phyloP scores from a whole-genome alignment of 1,140 invertebrate species.

The Homalodisca vitripennis region DNA sequence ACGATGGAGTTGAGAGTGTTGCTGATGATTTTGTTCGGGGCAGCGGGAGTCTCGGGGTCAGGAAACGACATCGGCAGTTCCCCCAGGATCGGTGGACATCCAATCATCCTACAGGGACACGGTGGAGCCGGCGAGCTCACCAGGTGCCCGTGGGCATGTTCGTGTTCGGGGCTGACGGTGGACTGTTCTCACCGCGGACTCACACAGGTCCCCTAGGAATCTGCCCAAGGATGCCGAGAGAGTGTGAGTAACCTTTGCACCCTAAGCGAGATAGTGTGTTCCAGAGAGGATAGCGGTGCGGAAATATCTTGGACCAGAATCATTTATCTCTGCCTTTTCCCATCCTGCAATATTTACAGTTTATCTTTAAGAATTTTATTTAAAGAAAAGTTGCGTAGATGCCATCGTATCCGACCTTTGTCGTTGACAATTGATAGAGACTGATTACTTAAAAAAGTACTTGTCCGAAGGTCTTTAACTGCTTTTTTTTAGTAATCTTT shows the following conservation, averaged over 20 bases:
- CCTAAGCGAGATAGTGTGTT: too few species aligned
- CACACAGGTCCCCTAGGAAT: conserved; percentile 73
- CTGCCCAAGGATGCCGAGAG: conserved; percentile 73
- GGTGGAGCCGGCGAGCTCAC: conserved; percentile 37
- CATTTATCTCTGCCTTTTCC: too few species aligned
- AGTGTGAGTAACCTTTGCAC: conserved; percentile 70
- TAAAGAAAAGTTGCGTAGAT: too few species aligned
- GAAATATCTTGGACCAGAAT: too few species aligned
- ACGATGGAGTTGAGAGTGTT: conserved; percentile 13
- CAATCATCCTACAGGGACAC: conserved; percentile 28
- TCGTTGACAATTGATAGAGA: too few species aligned
- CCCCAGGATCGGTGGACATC: conserved; percentile 34
- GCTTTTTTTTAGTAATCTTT: too few species aligned
- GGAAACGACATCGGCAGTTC: conserved; percentile 10
- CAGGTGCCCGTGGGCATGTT: conserved; percentile 75
- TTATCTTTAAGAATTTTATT: too few species aligned
- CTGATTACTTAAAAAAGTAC: too few species aligned
- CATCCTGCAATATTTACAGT: too few species aligned
- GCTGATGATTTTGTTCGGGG: neutral
- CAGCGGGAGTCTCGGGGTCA: neutral
- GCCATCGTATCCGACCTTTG: too few species aligned
- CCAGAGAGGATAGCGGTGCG: too few species aligned
- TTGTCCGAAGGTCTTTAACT: too few species aligned
- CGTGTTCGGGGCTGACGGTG: conserved; percentile 70
- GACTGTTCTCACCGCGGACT: conserved; percentile 80